These are phyloP conservation scores for Engraulis encrasicolus DNA, from an alignment of 2,113 vertebrate genomes.

Conservation along the genomic window DNA sequence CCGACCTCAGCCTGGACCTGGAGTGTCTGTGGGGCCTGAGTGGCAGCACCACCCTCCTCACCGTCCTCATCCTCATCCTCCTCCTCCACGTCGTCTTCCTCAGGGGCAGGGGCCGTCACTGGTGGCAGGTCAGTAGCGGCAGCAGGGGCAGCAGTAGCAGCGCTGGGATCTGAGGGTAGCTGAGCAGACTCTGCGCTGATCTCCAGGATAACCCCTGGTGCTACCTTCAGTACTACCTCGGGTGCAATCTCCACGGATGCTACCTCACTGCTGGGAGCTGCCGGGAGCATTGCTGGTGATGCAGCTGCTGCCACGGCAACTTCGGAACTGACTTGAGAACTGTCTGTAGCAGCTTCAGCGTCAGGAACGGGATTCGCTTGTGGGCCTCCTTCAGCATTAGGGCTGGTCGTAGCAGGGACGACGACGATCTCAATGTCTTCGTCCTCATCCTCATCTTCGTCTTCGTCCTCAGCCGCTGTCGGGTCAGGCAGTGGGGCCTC, in stretches of 20 bases:
- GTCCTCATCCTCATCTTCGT: not conserved
- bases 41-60: not conserved
- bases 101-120: not conserved
- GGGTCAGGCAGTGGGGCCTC: not conserved
- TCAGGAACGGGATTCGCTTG: not conserved
- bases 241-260: too few relatives aligned
- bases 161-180: not conserved
- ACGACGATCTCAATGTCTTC: not conserved
- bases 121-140: not conserved
- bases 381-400: not conserved
- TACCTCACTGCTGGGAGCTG: not conserved
- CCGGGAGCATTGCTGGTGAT: too few relatives aligned
- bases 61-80: not conserved
- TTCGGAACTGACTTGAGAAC: not conserved
- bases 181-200: not conserved
- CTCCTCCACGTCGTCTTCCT: not conserved
- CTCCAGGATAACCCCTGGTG: not conserved
- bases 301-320: not conserved
- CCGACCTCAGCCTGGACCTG: not conserved
- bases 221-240: too few relatives aligned
- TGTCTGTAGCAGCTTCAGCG: not conserved
- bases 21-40: not conserved
- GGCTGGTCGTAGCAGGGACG: not conserved
- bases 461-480: not conserved
- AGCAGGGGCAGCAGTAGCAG: not conserved